Percentiles rank a stretch among this genome's conserved stretches.
phyloP scores from a whole-genome alignment of 2,888 invertebrate genomes.

The Drosophila buzzatii region DNA sequence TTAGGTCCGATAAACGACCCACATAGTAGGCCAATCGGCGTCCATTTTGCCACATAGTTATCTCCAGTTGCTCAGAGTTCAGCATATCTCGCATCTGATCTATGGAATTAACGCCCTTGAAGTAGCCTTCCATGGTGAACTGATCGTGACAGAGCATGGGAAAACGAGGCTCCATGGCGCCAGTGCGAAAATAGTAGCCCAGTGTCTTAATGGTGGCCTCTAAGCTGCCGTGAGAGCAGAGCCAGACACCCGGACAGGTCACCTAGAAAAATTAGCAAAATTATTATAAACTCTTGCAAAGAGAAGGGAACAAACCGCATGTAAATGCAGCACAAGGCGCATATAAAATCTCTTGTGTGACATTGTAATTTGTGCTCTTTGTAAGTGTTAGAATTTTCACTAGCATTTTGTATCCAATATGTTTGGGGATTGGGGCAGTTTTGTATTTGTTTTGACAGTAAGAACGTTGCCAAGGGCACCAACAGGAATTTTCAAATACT shows the following conservation, averaged over 20 bases:
- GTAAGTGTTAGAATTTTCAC: slow-evolving; percentile 25
- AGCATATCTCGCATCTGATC: slow-evolving; percentile 75
- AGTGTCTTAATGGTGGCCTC: slow-evolving; percentile 83
- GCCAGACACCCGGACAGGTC: slow-evolving; percentile 85
- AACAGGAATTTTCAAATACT: slow-evolving; percentile 29
- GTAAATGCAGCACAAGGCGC: slow-evolving; percentile 81
- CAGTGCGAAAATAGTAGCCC: slow-evolving; percentile 84
- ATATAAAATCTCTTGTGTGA: slow-evolving; percentile 75
- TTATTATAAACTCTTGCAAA: neutral
- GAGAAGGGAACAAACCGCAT: slow-evolving; percentile 76
- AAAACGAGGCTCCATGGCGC: slow-evolving; percentile 83
- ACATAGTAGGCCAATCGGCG: slow-evolving; percentile 82
- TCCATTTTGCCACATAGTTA: slow-evolving; percentile 84
- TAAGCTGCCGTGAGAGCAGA: slow-evolving; percentile 83
- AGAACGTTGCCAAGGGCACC: slow-evolving; percentile 63
- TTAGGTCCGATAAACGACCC: slow-evolving; percentile 80
- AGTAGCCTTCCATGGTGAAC: slow-evolving; percentile 84
- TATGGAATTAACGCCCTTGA: slow-evolving; percentile 73
- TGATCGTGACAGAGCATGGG: slow-evolving; percentile 84
- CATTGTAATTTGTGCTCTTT: slow-evolving; percentile 43
- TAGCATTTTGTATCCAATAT: slow-evolving; percentile 15
- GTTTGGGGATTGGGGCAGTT: slow-evolving; percentile 41
- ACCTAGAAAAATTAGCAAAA: slow-evolving; percentile 61
- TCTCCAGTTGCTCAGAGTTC: slow-evolving; percentile 79
- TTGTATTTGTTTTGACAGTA: slow-evolving; percentile 61